Base-by-base conservation (phyloP, 2,113 vertebrate genomes). In the Nematolebias whitei region DNA sequence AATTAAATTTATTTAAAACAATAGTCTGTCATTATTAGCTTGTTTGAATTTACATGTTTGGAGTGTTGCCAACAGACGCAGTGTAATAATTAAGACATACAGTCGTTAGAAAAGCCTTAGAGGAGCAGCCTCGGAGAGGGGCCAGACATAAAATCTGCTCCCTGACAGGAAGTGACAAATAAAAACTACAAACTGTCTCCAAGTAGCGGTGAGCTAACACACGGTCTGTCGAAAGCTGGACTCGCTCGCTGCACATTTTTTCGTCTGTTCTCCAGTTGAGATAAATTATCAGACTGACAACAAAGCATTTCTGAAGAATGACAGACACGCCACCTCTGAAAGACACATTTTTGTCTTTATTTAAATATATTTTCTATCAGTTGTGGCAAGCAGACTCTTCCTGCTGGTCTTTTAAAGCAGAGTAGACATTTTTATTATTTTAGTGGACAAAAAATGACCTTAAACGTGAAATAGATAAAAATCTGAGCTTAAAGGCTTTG, bases 91-190 rank as follows among this genome's bases (percentile, higher is more conserved):
- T 5, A 47, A 39, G 59, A 48, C 43, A 35, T 22, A 10, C 40
- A 13, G 10, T 24, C 22, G 1, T 5, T 16, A 29, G 26, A 55
- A 4, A 18, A 41, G 32, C 18, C 41, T 2, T n/a, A 23, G 47
- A 59, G 7, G 45, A 23, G 59, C 13, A 47, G 44, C 40, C 35
- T 2, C 23, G 14, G n/a, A 59, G 38, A 43, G 40, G 38, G 26
- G 32, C 24, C 39, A 4, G 66, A 12, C 22, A 24, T 64, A 53
- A 64, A 51, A 48, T 63, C 23, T 45, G 5, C 26, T 56, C 38
- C n/a, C 41, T 20, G 29, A 49, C 65, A 65, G 60, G 70, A 69
- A 65, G 55, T 55, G 38, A 61, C 20, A 49, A 35, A 68, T 73
- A 60, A 70, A 64, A 69, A 39, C 35, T 32, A 51, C 22, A 53